Percentiles rank a stretch among this genome's conserved stretches.
phyloP scores from a whole-genome alignment of 1,140 invertebrate species.

The Eumaeus atala region DNA sequence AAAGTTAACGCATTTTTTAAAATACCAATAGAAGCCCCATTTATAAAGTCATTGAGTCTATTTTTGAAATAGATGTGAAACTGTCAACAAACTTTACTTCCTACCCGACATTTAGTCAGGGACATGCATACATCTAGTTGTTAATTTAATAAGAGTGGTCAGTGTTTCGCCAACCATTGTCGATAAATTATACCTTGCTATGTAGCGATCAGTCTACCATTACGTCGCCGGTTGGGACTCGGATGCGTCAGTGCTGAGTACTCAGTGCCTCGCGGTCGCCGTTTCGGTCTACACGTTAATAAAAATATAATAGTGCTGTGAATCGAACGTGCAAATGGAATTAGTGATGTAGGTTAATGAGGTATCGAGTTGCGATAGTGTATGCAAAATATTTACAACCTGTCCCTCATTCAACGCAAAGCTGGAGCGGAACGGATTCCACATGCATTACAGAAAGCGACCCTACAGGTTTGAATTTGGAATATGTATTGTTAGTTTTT shows the following conservation, averaged over 20 bases:
- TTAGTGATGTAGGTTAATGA: slow-evolving; percentile 38
- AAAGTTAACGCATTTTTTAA: too few species aligned
- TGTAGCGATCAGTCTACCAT: slow-evolving; percentile 36
- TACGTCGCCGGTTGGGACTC: too few species aligned
- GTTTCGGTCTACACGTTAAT: slow-evolving; percentile 29
- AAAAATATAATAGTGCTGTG: slow-evolving; percentile 14
- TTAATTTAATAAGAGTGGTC: slow-evolving; percentile 56
- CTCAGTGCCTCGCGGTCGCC: slow-evolving; percentile 39
- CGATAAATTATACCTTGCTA: slow-evolving; percentile 43
- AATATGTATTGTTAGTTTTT: too few species aligned
- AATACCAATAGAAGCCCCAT: too few species aligned
- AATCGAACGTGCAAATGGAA: slow-evolving; percentile 26
- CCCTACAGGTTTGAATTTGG: slow-evolving; percentile 51
- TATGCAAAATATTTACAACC: slow-evolving; percentile 10
- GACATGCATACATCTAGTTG: slow-evolving; percentile 28
- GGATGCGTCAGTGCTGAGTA: slow-evolving; percentile 66
- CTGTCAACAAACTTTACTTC: background rate
- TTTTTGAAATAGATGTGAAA: background rate
- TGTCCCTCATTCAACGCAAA: slow-evolving; percentile 40
- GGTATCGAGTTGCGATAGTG: slow-evolving; percentile 30
- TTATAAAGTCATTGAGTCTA: too few species aligned
- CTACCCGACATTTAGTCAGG: background rate
- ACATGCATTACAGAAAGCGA: slow-evolving; percentile 72
- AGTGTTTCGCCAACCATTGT: slow-evolving; percentile 46
- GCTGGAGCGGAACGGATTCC: slow-evolving; percentile 63